These are phyloP conservation scores for Upupa epops DNA, from an alignment of 2,113 vertebrate genomes.

Conservation along the genomic window DNA sequence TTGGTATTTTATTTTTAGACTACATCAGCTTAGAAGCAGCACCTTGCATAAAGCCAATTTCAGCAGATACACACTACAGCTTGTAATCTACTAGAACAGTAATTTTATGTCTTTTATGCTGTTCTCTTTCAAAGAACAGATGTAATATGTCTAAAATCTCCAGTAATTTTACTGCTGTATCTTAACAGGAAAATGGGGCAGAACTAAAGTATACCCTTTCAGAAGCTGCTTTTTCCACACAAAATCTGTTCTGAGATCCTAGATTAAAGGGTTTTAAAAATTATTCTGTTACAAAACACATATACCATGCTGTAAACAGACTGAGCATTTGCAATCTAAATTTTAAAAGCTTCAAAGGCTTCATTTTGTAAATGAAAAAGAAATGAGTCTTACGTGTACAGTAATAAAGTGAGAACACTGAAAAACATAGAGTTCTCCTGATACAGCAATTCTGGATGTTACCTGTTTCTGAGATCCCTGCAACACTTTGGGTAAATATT, in stretches of 20 bases:
- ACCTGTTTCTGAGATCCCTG: neutral
- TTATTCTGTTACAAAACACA: neutral
- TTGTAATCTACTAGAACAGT: constrained; percentile 7
- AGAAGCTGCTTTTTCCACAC: neutral
- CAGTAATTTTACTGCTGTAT: neutral
- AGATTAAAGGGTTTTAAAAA: constrained; percentile 26
- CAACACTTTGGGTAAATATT: neutral
- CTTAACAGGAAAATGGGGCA: constrained; percentile 6
- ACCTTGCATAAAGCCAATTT: neutral
- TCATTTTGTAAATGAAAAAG: constrained; percentile 1
- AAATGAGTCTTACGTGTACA: neutral
- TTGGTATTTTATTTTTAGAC: neutral
- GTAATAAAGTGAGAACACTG: constrained; percentile 1
- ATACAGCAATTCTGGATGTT: constrained; percentile 11
- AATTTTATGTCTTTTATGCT: constrained; percentile 28
- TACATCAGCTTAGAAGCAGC: neutral
- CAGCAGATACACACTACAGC: neutral
- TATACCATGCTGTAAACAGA: neutral
- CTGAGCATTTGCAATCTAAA: neutral
- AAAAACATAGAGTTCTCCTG: neutral
- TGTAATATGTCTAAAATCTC: constrained; percentile 28
- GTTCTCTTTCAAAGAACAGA: neutral
- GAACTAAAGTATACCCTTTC: neutral
- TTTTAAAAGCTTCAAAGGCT: neutral
- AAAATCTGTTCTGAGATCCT: constrained; percentile 3